These are phyloP conservation scores for Aphidius gifuensis DNA, from an alignment of 1,140 invertebrate species.

Conservation along the genomic window DNA sequence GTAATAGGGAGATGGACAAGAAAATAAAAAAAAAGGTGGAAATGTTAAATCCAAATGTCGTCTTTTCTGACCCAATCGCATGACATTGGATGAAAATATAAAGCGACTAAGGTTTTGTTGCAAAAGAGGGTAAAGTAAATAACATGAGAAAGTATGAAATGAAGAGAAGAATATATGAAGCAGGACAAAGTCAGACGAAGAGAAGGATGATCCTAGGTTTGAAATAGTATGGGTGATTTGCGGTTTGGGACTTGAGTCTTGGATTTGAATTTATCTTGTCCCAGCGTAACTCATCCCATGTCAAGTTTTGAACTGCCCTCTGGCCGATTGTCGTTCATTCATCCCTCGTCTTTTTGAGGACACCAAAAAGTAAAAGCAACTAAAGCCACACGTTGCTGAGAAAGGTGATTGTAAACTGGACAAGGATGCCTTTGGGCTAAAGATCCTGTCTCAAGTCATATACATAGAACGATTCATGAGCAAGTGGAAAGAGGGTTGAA, in stretches of 20 bases:
- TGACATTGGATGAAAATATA: neutral
- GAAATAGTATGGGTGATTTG: slow-evolving; percentile 45
- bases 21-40: too few relatives aligned
- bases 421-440: too few relatives aligned
- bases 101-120: neutral
- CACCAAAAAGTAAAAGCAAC: too few relatives aligned
- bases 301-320: slow-evolving; percentile 15
- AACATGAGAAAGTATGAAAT: slow-evolving; percentile 3
- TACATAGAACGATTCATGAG: slow-evolving; percentile 12
- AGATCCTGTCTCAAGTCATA: too few relatives aligned
- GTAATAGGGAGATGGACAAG: too few relatives aligned
- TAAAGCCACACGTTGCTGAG: too few relatives aligned
- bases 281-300: slow-evolving; percentile 13
- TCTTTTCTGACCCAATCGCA: too few relatives aligned
- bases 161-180: slow-evolving; percentile 26
- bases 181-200: slow-evolving; percentile 36
- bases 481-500: slow-evolving; percentile 7
- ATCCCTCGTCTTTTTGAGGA: slow-evolving; percentile 10
- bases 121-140: slow-evolving; percentile 39
- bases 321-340: slow-evolving; percentile 8
- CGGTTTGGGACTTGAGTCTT: slow-evolving; percentile 41
- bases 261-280: slow-evolving; percentile 51
- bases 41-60: too few relatives aligned
- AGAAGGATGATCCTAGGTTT: slow-evolving; percentile 48
- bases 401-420: too few relatives aligned